Evolutionary conservation across 2,113 vertebrate species (phyloP), one percentile per base, ranked within the genome.

Genomic region (Marcusenius ussheri): DNA sequence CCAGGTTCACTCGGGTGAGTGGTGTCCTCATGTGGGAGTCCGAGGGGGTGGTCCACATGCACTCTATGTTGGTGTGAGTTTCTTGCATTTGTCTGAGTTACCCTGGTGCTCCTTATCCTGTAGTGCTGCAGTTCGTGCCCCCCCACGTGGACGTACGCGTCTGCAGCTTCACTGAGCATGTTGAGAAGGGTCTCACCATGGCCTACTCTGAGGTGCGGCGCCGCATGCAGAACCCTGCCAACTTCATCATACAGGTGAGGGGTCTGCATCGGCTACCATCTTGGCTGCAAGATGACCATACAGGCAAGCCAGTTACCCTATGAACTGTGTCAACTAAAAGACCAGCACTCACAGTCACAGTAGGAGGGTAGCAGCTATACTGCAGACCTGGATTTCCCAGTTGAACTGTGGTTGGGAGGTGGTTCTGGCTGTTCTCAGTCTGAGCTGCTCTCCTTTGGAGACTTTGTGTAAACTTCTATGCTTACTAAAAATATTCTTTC

Each of bases 71-170:
- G 53, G 17, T 4, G 10, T 70, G 27, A 70, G 56, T 19, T n/a
- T 13, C 6, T 27, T 35, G 85, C 66, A 45, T 19, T 39, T 56
- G 62, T 35, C 39, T 39, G 4, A 24, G 51, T 4, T 21, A 27
- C 9, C 50, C 39, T 1, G 6, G 1, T 88, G 17, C 24, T 84
- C 2, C 90, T 49, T 19, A 70, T 1, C 51, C 91, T 93, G 77
- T 93, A 98, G 97, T 99, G 39, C 96, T 99, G 90, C 98, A 99
- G 95, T 99, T 99, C 90, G 98, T 99, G 74, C 98, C 98, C 35
- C 92, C 94, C 15, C 96, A 96, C 0, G 93, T 98, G 62, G 98
- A 99, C 24, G 92, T 97, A 17, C 93, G 97, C 2, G 94, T 99
- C 91, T 99, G 98, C 89, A 98, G 96, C 95, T 99, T 99, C 70